Conservation (phyloP, 1,140 invertebrate genomes). For the Nymphalis io region DNA sequence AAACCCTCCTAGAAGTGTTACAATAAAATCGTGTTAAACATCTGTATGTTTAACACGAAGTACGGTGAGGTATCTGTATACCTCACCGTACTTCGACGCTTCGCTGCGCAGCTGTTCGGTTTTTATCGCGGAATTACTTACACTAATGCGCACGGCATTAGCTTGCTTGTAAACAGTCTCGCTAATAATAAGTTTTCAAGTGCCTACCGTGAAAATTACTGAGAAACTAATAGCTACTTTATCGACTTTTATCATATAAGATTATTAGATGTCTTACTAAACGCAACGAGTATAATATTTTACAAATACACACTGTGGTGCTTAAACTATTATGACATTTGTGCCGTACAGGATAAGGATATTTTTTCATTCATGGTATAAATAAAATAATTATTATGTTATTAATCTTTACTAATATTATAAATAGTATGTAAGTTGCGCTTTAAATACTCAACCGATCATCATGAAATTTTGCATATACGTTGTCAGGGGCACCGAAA, state of each 20-base stretch:
- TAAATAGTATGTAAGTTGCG: no score
- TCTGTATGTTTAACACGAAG: no score
- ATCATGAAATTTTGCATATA: no score
- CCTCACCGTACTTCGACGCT: constrained; percentile 16
- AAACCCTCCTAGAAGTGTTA: background rate
- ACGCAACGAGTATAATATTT: background rate
- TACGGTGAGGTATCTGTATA: no score
- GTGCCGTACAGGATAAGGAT: no score
- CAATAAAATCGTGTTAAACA: constrained; percentile 4
- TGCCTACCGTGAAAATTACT: constrained; percentile 29
- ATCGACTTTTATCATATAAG: constrained; percentile 7
- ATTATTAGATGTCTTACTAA: background rate
- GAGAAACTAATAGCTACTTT: constrained; percentile 24
- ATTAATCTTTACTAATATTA: no score
- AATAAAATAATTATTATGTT: no score
- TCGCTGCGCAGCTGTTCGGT: constrained; percentile 7
- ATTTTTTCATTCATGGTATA: no score
- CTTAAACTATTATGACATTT: background rate
- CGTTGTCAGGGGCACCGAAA: no score
- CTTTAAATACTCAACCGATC: no score
- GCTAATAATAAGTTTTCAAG: constrained; percentile 30
- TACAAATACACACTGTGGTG: background rate
- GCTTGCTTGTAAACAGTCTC: constrained; percentile 28
- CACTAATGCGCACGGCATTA: constrained; percentile 22
- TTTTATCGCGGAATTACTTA: constrained; percentile 35